Conservation (phyloP, 2,797 vertebrate genomes). For the Smutsia temminckii region DNA sequence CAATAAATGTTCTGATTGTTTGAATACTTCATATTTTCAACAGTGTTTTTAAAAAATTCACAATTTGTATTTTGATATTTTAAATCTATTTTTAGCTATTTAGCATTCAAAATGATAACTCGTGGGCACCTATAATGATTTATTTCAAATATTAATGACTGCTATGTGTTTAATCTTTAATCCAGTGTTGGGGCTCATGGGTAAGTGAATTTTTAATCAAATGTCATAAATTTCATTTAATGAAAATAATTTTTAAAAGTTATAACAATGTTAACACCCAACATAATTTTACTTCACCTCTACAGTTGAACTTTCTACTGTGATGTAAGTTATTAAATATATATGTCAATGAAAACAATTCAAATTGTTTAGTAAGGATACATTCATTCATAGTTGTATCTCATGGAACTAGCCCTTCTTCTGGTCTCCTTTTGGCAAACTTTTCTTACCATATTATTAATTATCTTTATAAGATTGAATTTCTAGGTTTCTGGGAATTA, state of each 20-base stretch:
- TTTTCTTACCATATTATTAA: background rate
- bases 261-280: background rate
- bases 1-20: background rate
- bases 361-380: conserved; percentile 3
- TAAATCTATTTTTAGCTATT: conserved; percentile 33
- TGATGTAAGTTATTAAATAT: background rate
- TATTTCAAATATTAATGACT: conserved; percentile 32
- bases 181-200: background rate
- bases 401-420: background rate
- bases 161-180: conserved; percentile 15
- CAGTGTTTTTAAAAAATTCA: background rate
- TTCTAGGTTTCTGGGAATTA: background rate
- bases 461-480: background rate
- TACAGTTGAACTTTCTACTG: background rate
- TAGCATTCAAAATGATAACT: conserved; percentile 19
- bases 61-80: background rate
- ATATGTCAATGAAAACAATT: background rate
- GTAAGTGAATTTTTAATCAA: conserved; percentile 8
- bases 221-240: background rate
- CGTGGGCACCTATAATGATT: background rate
- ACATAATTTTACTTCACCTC: background rate
- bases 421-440: background rate
- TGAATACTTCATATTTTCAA: background rate
- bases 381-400: background rate
- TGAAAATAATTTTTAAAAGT: conserved; percentile 27